Evolutionary conservation across 2,797 vertebrate genomes (phyloP), one percentile per base, ranked within the genome.

Genomic region (Alfaro cultratus): DNA sequence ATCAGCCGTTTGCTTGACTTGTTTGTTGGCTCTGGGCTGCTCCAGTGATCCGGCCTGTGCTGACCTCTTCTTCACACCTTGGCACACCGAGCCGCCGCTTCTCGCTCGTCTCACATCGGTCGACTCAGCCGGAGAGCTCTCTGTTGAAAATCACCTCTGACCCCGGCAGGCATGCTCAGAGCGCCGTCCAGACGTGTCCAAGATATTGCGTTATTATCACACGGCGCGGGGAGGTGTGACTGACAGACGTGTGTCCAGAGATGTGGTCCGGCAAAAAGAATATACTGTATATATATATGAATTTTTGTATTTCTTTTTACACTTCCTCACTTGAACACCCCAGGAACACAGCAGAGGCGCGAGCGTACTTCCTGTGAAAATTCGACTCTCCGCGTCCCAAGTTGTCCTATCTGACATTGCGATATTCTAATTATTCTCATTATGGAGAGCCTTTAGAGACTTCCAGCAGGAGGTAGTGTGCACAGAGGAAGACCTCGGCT

Each of bases 351-450:
- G 73, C 64, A 75, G 60, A 79, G 57, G 51, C 67, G 12, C 34
- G 45, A 43, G 53, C 43, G 43, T 11, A 57, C 73, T 39, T 60
- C 67, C 62, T 70, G 68, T 71, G n/a, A 55, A 53, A 80, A 74
- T 39, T 43, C 6, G 8, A 12, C n/a, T 62, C 55, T 64, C 5
- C 5, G 13, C 5, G 12, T 71, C 41, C 41, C 10, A 1, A 76
- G 31, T 71, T 6, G 23, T 82, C 88, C 85, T 77, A 64, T 67
- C 73, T 82, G 83, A 89, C 90, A 87, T 91, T 91, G 85, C 81
- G 79, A 84, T 86, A 88, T 91, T 93, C 41, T 90, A 92, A 93
- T 93, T 89, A 89, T 81, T 85, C 80, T 92, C 83, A 83, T 90
- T 81, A 85, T 70, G 1, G 79, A 73, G 81, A 45, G 70, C 78